A percentile compares a stretch with the other conserved stretches of the same genome.
phyloP scores from a whole-genome alignment of 2,113 vertebrate species.

The Hippopotamus amphibius region DNA sequence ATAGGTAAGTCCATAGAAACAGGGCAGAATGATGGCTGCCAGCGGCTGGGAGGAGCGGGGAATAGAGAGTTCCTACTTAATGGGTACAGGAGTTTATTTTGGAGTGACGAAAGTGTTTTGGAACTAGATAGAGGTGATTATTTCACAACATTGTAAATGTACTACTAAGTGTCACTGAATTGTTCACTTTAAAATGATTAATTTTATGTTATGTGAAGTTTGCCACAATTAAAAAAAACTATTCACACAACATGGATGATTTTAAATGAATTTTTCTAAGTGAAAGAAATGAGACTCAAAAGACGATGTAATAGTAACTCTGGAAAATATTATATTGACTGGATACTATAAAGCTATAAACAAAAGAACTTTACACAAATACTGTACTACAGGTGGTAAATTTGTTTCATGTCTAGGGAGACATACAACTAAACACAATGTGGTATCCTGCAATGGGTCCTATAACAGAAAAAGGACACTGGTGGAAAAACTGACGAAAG shows the following conservation, averaged over 20 bases:
- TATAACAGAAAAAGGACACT: not conserved
- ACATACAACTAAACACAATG: not conserved
- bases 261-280: slow-evolving; percentile 28
- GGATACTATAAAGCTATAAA: not conserved
- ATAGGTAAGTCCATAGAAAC: not conserved
- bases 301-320: not conserved
- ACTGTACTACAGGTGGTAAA: not conserved
- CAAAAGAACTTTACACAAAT: not conserved
- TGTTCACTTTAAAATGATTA: not conserved
- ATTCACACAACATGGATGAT: not conserved
- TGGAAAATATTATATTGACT: not conserved
- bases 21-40: not conserved
- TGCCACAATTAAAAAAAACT: not conserved
- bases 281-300: slow-evolving; percentile 14
- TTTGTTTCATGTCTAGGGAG: slow-evolving; percentile 22
- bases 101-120: not conserved
- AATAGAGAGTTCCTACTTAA: not conserved
- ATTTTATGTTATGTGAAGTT: not conserved
- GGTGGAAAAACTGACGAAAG: not conserved
- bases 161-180: not conserved
- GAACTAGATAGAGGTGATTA: not conserved
- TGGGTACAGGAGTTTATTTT: not conserved
- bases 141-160: not conserved
- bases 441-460: not conserved
- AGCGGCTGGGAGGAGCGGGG: not conserved